Conservation (phyloP, 2,888 invertebrate genomes). For the Ephialtes manifestator region DNA sequence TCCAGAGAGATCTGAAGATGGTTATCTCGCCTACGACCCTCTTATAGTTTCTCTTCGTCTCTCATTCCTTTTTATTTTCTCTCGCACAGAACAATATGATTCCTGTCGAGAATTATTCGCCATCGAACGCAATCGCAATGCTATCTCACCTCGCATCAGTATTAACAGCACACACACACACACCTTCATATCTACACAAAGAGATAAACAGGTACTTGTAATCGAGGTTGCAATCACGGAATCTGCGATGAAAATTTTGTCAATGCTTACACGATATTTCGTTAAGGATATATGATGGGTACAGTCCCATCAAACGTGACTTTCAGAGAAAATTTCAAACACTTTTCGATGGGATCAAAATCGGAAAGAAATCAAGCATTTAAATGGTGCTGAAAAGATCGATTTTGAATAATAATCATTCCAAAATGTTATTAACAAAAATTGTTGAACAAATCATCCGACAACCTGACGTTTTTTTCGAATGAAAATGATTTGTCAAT, state of each 20-base stretch:
- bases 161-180: background rate
- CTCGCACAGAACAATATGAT: background rate
- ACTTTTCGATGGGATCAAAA: no score
- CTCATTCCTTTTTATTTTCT: conserved; percentile 15
- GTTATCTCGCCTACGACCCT: conserved; percentile 50
- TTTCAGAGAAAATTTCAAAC: no score
- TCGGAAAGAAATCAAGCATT: no score
- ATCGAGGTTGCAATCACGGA: conserved; percentile 53
- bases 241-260: conserved; percentile 44
- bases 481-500: no score
- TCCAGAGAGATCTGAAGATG: conserved; percentile 47
- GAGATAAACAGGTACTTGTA: background rate
- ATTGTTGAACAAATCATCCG: no score
- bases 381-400: no score
- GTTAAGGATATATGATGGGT: no score
- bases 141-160: conserved; percentile 14
- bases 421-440: no score
- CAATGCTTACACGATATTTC: conserved; percentile 19
- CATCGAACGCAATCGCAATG: conserved; percentile 22
- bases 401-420: no score
- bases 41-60: conserved; percentile 26
- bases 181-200: background rate
- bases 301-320: no score
- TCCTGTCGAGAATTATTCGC: conserved; percentile 40
- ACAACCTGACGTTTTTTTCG: no score